These are phyloP conservation scores for Dasysyrphus albostriatus DNA, from an alignment of 2,888 invertebrate species.

Conservation along the genomic window DNA sequence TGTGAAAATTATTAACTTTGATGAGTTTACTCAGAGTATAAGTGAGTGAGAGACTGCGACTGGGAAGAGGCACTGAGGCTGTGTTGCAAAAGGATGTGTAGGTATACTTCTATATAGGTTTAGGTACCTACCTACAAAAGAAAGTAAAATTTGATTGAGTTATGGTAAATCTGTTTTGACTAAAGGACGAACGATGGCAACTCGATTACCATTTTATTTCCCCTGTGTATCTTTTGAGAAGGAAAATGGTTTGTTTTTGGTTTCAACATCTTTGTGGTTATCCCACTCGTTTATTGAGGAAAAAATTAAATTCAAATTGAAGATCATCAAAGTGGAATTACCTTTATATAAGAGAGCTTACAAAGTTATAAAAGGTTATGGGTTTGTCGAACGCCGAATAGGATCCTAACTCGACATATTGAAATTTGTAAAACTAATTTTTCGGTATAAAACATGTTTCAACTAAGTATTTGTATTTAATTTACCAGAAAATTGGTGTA, in stretches of 20 bases:
- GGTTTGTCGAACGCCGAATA: conserved; percentile 31
- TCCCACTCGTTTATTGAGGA: conserved; percentile 25
- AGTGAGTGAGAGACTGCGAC: background rate
- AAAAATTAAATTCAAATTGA: conserved; percentile 67
- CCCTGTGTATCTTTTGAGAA: conserved; percentile 5
- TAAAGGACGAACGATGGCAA: conserved; percentile 63
- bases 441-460: background rate
- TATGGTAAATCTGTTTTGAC: conserved; percentile 54
- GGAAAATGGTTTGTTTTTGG: conserved; percentile 1
- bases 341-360: conserved; percentile 21
- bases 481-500: background rate
- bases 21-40: conserved; percentile 38
- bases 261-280: conserved; percentile 20
- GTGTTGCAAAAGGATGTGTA: background rate
- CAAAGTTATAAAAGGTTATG: conserved; percentile 13
- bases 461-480: background rate
- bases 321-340: conserved; percentile 63
- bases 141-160: conserved; percentile 71
- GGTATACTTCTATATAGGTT: too few species aligned
- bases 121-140: background rate
- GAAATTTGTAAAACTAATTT: conserved; percentile 9
- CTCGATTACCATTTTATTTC: conserved; percentile 67
- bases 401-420: conserved; percentile 45
- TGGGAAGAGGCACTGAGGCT: background rate
- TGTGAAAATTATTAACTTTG: conserved; percentile 71